Percentiles rank a stretch among this genome's conserved stretches.
Evolutionary conservation across 2,888 invertebrate genomes (phyloP).

Genomic region (Platerodrilus igneus): DNA sequence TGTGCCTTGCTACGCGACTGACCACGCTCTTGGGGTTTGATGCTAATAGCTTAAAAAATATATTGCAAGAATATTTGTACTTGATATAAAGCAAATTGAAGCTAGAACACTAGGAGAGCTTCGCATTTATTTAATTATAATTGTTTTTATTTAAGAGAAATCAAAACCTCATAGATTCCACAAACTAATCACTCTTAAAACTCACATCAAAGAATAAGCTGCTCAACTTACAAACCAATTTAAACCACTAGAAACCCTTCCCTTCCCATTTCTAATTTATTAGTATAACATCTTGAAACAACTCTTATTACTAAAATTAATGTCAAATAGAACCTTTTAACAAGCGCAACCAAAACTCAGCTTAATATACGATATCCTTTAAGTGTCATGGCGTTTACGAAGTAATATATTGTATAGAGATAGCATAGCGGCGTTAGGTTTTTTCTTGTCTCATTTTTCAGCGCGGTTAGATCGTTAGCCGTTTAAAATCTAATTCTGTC

Average conservation of each 20-base stretch:
- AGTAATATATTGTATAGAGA: constrained; percentile 39
- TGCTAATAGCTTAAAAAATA: too few relatives aligned
- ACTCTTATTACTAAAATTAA: constrained; percentile 46
- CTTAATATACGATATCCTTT: constrained; percentile 32
- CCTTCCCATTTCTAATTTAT: constrained; percentile 24
- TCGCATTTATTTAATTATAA: too few relatives aligned
- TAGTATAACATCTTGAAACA: constrained; percentile 39
- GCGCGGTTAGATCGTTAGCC: constrained; percentile 46
- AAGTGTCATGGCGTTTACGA: constrained; percentile 26
- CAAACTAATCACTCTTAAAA: too few relatives aligned
- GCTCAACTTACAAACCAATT: too few relatives aligned
- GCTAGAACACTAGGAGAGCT: too few relatives aligned
- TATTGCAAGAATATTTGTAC: too few relatives aligned
- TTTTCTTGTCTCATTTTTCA: constrained; percentile 45
- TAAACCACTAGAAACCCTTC: constrained; percentile 16
- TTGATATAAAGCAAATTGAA: too few relatives aligned
- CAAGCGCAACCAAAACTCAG: constrained; percentile 22
- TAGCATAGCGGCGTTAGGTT: constrained; percentile 32
- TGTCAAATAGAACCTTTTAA: constrained; percentile 31
- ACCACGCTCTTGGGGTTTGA: too few relatives aligned
- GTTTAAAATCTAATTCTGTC: constrained; percentile 50
- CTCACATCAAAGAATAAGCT: too few relatives aligned
- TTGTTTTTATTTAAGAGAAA: too few relatives aligned
- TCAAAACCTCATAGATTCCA: too few relatives aligned
- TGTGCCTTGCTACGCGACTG: too few relatives aligned